phyloP scores from a whole-genome alignment of 2,113 vertebrate genomes.

The Callorhinus ursinus region DNA sequence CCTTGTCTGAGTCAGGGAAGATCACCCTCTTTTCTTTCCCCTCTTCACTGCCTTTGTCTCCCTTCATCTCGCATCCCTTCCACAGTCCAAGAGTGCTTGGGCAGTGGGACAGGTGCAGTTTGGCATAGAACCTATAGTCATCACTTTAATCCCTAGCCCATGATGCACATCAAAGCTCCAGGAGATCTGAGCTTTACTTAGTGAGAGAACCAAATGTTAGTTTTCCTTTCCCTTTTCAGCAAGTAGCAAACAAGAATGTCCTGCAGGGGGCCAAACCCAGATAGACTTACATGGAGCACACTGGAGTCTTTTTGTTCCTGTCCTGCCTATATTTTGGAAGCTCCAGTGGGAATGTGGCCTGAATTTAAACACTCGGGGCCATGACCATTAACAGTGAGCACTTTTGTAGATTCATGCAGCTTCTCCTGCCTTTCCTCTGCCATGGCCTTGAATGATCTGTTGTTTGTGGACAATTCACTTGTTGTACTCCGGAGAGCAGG shows the following conservation, averaged over 20 bases:
- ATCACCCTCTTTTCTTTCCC: not conserved
- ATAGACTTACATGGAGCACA: constrained; percentile 79
- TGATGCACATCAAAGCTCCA: not conserved
- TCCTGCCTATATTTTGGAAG: constrained; percentile 83
- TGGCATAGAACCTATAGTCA: not conserved
- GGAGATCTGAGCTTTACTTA: constrained; percentile 43
- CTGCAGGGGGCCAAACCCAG: constrained; percentile 70
- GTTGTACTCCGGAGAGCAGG: constrained; percentile 89
- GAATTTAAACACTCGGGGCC: constrained; percentile 85
- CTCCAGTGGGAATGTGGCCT: constrained; percentile 84
- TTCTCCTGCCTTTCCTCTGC: constrained; percentile 85
- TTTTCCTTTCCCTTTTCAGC: constrained; percentile 69
- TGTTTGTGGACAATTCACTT: constrained; percentile 93
- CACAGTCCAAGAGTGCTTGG: not conserved
- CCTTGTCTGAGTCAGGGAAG: not conserved
- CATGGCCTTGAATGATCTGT: constrained; percentile 87
- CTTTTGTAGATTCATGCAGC: constrained; percentile 90
- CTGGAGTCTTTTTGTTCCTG: constrained; percentile 81
- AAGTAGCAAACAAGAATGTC: constrained; percentile 77
- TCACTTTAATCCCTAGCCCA: not conserved
- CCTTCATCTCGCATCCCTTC: not conserved
- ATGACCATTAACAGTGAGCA: constrained; percentile 86
- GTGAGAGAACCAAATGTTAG: constrained; percentile 58
- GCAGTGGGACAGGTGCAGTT: not conserved
- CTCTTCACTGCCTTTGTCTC: not conserved